Percentiles rank a stretch among this genome's conserved stretches.
phyloP scores from a whole-genome alignment of 2,797 vertebrate species.

The Neosilurus hyrtlii region DNA sequence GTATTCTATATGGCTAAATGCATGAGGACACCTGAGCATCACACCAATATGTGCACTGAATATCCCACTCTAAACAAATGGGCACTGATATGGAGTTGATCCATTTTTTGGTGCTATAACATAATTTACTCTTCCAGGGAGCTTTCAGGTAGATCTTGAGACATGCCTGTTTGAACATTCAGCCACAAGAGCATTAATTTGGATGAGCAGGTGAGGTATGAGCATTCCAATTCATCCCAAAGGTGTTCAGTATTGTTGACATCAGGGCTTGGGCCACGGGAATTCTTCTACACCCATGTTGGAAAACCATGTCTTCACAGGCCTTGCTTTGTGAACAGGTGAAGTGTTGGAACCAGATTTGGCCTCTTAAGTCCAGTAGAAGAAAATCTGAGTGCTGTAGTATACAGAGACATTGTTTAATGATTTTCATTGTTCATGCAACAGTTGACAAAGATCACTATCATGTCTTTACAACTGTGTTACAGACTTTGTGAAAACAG shows the following conservation, averaged over 20 bases:
- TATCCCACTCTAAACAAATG: neutral
- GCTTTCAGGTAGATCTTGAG: neutral
- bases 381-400: neutral
- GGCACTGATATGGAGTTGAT: neutral
- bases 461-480: neutral
- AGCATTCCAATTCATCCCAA: neutral
- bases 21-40: neutral
- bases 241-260: no score
- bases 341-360: no score
- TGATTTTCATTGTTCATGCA: no score
- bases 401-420: neutral
- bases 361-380: neutral
- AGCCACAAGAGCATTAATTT: neutral
- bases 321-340: no score
- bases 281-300: no score
- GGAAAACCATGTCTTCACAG: no score
- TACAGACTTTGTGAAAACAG: neutral
- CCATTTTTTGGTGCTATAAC: neutral
- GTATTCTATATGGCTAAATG: neutral
- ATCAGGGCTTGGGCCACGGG: no score
- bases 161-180: neutral
- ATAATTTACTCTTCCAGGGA: neutral
- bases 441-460: neutral
- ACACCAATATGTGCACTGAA: neutral
- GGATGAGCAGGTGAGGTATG: neutral